Base-by-base conservation (phyloP, 1,140 invertebrate species). In the Pseudomyrmex flavicornis region DNA sequence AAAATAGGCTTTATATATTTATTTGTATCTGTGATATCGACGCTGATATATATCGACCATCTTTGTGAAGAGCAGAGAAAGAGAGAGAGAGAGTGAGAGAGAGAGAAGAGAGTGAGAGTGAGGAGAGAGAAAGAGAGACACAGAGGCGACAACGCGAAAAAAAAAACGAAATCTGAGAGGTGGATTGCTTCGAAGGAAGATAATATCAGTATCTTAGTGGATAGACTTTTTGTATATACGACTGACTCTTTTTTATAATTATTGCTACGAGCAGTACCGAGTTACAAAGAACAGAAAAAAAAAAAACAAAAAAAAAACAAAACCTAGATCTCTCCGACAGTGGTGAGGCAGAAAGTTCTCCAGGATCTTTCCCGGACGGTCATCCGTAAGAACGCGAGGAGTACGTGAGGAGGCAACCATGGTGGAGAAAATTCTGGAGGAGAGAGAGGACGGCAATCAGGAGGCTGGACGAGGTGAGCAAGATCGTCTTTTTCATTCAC, bases 201-300 rank as follows among this genome's bases (percentile, higher is more conserved):
- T 85, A 88, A 85, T 91, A 91, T 91, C 90, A 91, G 90, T 92
- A 91, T 74, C 88, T 87, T 91, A 91, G 92, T 90, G 85, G 82
- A 86, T 93, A 93, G 90, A 88, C 86, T 90, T 92, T 93, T 94
- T 94, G 93, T 94, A 94, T 91, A 94, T 94, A 94, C 93, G 92
- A 94, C 94, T 94, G 93, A 94, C 91, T 92, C 92, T 94, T 94
- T 94, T 94, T 93, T 94, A 94, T 91, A 90, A 92, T 92, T 93
- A 91, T 91, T 91, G 88, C 91, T 89, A 92, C 76, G 35, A 52
- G 10, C 89, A 82, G 88, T 91, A 89, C 35, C 85, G 89, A 84
- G 62, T 69, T 73, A 70, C 56, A 61, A 61, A 82, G 59, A 66
- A 56, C 8, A 9, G 44, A 20, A n/a, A 59, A 61, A 13, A n/a